Base-by-base conservation (phyloP, 2,888 invertebrate genomes). In the Carcina quercana region DNA sequence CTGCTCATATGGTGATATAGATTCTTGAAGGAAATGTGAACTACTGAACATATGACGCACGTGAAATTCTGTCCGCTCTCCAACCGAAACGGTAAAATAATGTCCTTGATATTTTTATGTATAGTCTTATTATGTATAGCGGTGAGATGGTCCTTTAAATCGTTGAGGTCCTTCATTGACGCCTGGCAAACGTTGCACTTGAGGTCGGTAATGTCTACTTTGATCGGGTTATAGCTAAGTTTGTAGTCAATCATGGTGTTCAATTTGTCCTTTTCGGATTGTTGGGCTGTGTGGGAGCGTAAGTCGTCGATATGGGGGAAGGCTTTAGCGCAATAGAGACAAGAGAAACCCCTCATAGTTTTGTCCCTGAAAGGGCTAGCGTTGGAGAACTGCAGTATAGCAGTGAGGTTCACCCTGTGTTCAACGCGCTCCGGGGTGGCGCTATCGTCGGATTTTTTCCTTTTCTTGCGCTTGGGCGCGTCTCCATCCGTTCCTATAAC, bases 291-390 rank as follows among this genome's bases (percentile, higher is more conserved):
- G 47, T 83, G 83, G 0, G 42, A 45, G 4, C 83, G 60, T 0
- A 83, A 53, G 0, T 68, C 67, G 17, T 79, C 51, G n/a, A 83
- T 73, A 19, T 59, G 50, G 3, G 53, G 58, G 56, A 80, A 83
- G 38, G 64, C 44, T 45, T 76, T 63, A 1, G 72, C 60, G 60
- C 83, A 83, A 58, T 83, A 83, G 15, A 82, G 72, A 39, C 83
- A 83, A 38, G 82, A 78, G 67, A 79, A 83, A 21, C 83, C 83
- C 3, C 68, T 54, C 32, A 63, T 59, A 0, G 82, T 83, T 54
- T 83, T 83, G 53, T 83, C 82, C 14, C 78, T 54, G 50, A 83
- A 83, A 1, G 83, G 83, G 47, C 74, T 79, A 13, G 83, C 83
- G 49, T 80, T 83, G 54, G 82, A 82, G 60, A 58, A 65, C 50